Evolutionary conservation across 2,888 invertebrate species (phyloP).

Genomic region (Caenorhabditis sp.): DNA sequence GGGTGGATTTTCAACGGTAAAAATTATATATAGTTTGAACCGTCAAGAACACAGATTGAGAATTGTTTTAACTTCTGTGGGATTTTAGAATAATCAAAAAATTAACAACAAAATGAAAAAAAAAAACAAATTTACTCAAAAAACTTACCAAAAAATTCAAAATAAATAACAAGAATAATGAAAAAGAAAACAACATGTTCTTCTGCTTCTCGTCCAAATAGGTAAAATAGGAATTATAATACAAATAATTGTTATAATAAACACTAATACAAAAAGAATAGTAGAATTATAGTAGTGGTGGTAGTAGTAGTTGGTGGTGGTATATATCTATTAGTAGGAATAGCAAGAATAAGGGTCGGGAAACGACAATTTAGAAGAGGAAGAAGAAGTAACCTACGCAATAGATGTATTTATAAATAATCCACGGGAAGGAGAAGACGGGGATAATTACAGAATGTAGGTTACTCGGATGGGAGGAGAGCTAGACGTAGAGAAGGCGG

Average conservation of each 20-base stretch:
- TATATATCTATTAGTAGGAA: too few relatives aligned
- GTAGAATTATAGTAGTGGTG: neutral
- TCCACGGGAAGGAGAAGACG: neutral
- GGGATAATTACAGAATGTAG: slow-evolving; percentile 41
- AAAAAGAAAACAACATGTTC: neutral
- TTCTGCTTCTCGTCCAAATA: neutral
- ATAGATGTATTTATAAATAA: neutral
- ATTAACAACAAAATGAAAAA: too few relatives aligned
- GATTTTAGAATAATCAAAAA: too few relatives aligned
- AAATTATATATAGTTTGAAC: too few relatives aligned
- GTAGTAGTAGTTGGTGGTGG: too few relatives aligned
- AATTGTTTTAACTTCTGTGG: too few relatives aligned
- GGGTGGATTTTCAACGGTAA: too few relatives aligned
- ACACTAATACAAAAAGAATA: neutral
- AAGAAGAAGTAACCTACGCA: neutral
- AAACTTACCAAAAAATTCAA: neutral
- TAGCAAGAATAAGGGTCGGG: neutral
- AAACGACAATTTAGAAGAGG: neutral
- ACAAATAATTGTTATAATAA: neutral
- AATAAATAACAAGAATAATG: neutral
- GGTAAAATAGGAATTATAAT: too few relatives aligned
- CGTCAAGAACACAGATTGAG: too few relatives aligned
- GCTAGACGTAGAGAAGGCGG: neutral
- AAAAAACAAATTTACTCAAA: too few relatives aligned
- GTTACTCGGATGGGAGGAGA: slow-evolving; percentile 20